phyloP scores from a whole-genome alignment of 1,140 invertebrate species.

The Subanguina moxae region DNA sequence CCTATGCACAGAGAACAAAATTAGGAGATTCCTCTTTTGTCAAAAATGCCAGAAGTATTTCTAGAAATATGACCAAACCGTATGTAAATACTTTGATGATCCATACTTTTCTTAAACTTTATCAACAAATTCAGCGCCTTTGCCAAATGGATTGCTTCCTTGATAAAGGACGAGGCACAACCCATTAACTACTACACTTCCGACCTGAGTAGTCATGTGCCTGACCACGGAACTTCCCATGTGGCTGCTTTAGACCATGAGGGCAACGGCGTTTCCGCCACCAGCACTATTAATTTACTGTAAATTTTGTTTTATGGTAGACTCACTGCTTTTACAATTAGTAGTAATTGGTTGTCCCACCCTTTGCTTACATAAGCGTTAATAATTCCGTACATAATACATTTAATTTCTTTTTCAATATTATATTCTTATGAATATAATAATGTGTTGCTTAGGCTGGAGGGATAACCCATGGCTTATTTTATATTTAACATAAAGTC shows the following conservation, averaged over 20 bases:
- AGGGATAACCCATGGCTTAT: too few species aligned
- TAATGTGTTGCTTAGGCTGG: too few species aligned
- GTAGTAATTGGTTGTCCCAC: too few species aligned
- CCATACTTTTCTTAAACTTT: neutral
- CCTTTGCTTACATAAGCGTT: too few species aligned
- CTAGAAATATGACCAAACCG: constrained; percentile 54
- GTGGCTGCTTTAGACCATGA: constrained; percentile 76
- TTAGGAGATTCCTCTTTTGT: constrained; percentile 77
- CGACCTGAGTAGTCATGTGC: constrained; percentile 44
- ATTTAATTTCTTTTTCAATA: too few species aligned
- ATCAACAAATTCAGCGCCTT: constrained; percentile 29
- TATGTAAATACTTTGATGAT: too few species aligned
- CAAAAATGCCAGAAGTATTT: constrained; percentile 62
- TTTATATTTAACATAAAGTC: too few species aligned
- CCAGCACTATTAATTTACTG: constrained; percentile 77
- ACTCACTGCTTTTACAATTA: too few species aligned
- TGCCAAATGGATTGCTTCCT: constrained; percentile 41
- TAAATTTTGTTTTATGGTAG: too few species aligned
- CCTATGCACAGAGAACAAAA: constrained; percentile 76
- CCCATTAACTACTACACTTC: constrained; percentile 51
- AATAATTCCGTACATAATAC: too few species aligned
- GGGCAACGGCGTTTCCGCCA: constrained; percentile 86
- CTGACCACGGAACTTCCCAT: constrained; percentile 72
- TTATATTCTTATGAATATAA: too few species aligned
- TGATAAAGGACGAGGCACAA: constrained; percentile 47